Evolutionary conservation across 2,888 invertebrate species (phyloP), one percentile per base, ranked within the genome.

Genomic region (Heliconius aoede): DNA sequence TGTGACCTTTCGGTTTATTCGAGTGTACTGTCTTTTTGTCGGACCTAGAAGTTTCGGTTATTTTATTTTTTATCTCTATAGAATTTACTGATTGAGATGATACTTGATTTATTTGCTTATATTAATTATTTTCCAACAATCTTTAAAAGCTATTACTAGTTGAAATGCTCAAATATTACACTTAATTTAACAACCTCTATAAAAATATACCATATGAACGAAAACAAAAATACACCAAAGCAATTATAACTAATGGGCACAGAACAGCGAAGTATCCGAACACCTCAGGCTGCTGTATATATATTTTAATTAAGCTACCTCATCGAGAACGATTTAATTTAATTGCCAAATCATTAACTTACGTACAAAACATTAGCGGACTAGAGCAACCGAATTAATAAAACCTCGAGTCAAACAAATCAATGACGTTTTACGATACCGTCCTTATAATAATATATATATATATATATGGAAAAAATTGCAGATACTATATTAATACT

Each of bases 331-430:
- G 90, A 90, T 93, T 94, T 93, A 94, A 93, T 93, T 94, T 94
- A 94, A 94, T 93, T 93, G 93, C 91, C 92, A 91, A 93, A 94
- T 92, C 94, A 92, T 94, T 94, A 94, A 93, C 90, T 91, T 92
- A 93, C 93, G 92, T 89, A 92, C 91, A 90, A 91, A 92, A 90
- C 93, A 93, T 93, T 93, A 93, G 91, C 90, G 89, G 86, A 90
- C 90, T 92, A 92, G 91, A 88, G 87, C 88, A 85, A 85, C 85
- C 81, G 86, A 88, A 93, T 93, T 91, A 92, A 93, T 94, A 88
- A 83, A 78, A 81, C 83, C 81, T 81, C 82, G 85, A 85, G 83
- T 89, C 91, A 92, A 93, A 94, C 91, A 91, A 92, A 93, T 91
- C 91, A 90, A 88, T 90, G 91, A 87, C 86, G 86, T 36, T 24